A percentile compares a stretch with the other conserved stretches of the same genome.
These are phyloP conservation scores for Allacma fusca DNA, from an alignment of 2,888 invertebrate genomes.

Conservation along the genomic window DNA sequence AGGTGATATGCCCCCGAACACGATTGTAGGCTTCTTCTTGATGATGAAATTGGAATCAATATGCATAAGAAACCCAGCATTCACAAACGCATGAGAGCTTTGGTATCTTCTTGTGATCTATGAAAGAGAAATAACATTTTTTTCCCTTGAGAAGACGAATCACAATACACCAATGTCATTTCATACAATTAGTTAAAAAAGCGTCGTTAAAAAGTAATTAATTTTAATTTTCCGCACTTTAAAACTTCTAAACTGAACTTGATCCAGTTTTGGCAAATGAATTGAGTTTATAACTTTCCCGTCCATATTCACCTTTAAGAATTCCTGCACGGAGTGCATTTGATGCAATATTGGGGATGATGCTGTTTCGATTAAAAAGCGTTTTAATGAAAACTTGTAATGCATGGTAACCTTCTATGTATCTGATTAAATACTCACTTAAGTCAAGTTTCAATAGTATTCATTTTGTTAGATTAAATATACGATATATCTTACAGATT, in stretches of 20 bases:
- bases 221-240: slow-evolving; percentile 69
- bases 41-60: slow-evolving; percentile 68
- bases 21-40: slow-evolving; percentile 63
- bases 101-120: slow-evolving; percentile 80
- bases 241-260: slow-evolving; percentile 71
- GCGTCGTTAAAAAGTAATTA: too few species aligned
- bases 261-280: slow-evolving; percentile 68
- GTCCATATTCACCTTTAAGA: slow-evolving; percentile 72
- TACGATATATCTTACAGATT: slow-evolving; percentile 59
- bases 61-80: slow-evolving; percentile 76
- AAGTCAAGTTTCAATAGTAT: too few species aligned
- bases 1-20: slow-evolving; percentile 64
- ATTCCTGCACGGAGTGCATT: slow-evolving; percentile 64
- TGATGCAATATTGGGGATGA: slow-evolving; percentile 30
- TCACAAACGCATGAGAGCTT: slow-evolving; percentile 80
- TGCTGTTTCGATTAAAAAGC: slow-evolving; percentile 18
- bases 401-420: too few species aligned
- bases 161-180: too few species aligned
- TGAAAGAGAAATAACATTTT: not conserved
- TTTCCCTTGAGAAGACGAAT: too few species aligned
- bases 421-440: too few species aligned
- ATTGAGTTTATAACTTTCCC: slow-evolving; percentile 70
- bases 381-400: not conserved
- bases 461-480: too few species aligned
- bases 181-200: too few species aligned